phyloP scores from a whole-genome alignment of 2,797 vertebrate species.

The Sternarchorhynchus goeldii region DNA sequence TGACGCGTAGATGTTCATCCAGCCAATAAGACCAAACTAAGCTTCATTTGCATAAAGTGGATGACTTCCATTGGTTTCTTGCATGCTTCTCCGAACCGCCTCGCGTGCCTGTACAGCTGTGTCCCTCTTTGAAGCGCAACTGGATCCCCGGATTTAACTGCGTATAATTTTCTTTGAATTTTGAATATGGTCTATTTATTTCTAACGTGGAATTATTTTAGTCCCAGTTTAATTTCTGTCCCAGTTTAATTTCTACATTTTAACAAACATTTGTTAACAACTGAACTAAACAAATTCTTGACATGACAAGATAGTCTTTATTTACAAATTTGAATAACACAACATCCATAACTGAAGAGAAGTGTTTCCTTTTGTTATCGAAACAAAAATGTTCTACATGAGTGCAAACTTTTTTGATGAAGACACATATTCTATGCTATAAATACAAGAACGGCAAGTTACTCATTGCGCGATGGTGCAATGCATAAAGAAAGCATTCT shows the following conservation, averaged over 20 bases:
- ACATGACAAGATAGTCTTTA: too few relatives aligned
- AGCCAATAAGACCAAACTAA: constrained; percentile 74
- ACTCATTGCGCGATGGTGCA: neutral
- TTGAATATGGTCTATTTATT: neutral
- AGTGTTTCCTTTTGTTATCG: neutral
- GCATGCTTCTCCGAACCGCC: constrained; percentile 75
- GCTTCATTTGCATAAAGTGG: constrained; percentile 68
- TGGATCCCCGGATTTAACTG: constrained; percentile 40
- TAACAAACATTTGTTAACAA: too few relatives aligned
- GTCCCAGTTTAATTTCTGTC: too few relatives aligned
- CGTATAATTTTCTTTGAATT: neutral
- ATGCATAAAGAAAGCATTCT: neutral
- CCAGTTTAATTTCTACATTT: neutral
- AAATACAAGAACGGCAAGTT: constrained; percentile 2
- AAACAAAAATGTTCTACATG: neutral
- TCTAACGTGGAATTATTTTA: too few relatives aligned
- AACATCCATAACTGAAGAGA: neutral
- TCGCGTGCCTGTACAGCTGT: constrained; percentile 84
- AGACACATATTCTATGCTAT: neutral
- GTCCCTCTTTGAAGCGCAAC: constrained; percentile 60
- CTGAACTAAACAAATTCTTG: too few relatives aligned
- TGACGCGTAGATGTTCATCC: constrained; percentile 69
- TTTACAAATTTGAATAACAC: neutral
- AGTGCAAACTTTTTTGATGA: neutral
- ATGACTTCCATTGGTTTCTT: constrained; percentile 73